phyloP scores from a whole-genome alignment of 2,888 invertebrate species.

The Lamellibrachia columna region DNA sequence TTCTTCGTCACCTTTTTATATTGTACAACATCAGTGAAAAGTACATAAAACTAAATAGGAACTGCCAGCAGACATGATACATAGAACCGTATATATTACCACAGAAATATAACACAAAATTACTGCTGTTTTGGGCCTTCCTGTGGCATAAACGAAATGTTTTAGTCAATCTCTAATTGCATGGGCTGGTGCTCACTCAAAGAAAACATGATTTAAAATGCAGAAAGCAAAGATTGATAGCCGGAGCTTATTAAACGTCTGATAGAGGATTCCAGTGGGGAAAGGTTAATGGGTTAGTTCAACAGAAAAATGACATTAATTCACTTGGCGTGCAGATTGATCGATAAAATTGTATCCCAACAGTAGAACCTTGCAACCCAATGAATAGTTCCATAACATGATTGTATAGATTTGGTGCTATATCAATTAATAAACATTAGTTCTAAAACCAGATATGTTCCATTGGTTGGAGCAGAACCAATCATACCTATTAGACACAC shows the following conservation, averaged over 20 bases:
- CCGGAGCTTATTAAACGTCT: not conserved
- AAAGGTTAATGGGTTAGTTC: not conserved
- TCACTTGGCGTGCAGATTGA: not conserved
- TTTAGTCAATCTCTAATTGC: not conserved
- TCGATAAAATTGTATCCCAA: conserved; percentile 6
- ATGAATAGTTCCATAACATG: not conserved
- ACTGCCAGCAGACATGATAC: not conserved
- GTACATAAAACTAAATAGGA: not conserved
- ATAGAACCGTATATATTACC: not conserved
- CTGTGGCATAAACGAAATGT: not conserved
- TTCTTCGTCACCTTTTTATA: not conserved
- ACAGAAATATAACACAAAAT: not conserved
- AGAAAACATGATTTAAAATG: conserved; percentile 5
- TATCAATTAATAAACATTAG: no score
- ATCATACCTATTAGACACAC: not conserved
- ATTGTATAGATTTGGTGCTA: not conserved
- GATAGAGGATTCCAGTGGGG: not conserved
- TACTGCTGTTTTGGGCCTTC: not conserved
- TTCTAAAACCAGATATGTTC: no score
- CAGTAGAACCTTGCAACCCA: not conserved
- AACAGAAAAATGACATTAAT: conserved; percentile 9
- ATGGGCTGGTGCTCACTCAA: not conserved
- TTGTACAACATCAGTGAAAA: not conserved
- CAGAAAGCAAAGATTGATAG: not conserved
- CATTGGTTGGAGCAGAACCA: not conserved